A percentile compares a stretch with the other conserved stretches of the same genome.
phyloP scores from a whole-genome alignment of 2,888 invertebrate species.

The Conus canariensis region DNA sequence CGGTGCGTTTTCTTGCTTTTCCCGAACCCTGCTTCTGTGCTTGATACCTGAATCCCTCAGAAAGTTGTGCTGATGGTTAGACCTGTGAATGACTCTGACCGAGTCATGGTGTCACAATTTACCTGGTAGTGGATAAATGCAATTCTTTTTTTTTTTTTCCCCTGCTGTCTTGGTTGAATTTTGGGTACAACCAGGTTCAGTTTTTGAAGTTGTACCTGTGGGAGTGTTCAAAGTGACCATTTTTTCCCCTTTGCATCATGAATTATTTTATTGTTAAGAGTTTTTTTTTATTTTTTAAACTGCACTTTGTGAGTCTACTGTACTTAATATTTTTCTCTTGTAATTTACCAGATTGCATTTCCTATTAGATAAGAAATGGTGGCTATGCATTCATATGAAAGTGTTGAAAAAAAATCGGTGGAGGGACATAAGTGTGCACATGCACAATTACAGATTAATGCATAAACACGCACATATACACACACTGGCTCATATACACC shows the following conservation, averaged over 20 bases:
- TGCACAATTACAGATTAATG: background rate
- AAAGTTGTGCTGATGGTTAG: too few species aligned
- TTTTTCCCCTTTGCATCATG: background rate
- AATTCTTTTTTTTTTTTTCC: too few species aligned
- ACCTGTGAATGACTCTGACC: too few species aligned
- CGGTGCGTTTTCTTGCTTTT: too few species aligned
- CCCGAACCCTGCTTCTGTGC: too few species aligned
- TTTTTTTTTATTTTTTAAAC: background rate
- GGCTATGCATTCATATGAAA: background rate
- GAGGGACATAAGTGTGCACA: background rate
- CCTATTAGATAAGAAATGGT: background rate
- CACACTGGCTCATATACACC: too few species aligned
- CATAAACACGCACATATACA: background rate
- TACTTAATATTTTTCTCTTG: too few species aligned
- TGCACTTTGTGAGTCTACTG: background rate
- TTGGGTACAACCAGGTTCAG: too few species aligned
- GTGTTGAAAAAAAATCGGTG: background rate
- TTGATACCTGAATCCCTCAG: too few species aligned
- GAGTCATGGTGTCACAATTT: too few species aligned
- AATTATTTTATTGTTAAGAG: background rate
- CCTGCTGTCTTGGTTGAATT: too few species aligned
- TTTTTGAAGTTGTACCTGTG: background rate
- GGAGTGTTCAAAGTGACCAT: background rate
- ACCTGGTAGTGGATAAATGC: too few species aligned
- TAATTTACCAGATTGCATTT: background rate